These are phyloP conservation scores for Ctenopoma kingsleyae DNA, from an alignment of 2,797 vertebrate genomes.

Conservation along the genomic window DNA sequence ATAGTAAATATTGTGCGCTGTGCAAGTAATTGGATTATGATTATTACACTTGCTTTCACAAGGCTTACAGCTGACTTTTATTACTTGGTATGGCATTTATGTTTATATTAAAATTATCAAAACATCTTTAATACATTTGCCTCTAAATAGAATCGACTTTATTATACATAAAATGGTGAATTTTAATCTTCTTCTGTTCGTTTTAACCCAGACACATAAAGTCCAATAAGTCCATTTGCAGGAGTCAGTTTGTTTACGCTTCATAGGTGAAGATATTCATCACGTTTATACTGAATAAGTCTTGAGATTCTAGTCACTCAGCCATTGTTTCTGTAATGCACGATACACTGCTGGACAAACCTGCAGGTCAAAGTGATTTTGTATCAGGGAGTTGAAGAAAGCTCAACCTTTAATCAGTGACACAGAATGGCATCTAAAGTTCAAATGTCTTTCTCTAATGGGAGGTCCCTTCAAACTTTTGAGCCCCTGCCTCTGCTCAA, in stretches of 20 bases:
- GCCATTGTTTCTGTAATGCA: not conserved
- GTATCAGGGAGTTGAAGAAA: conserved; percentile 22
- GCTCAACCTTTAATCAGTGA: conserved; percentile 43
- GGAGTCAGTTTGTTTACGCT: conserved; percentile 8
- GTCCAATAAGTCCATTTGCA: conserved; percentile 26
- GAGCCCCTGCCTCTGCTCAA: conserved; percentile 26
- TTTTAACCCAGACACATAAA: conserved; percentile 16
- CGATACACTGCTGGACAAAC: not conserved
- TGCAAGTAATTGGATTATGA: conserved; percentile 36
- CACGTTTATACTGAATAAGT: not conserved
- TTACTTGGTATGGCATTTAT: not conserved
- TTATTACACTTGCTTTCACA: conserved; percentile 23
- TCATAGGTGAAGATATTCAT: not conserved
- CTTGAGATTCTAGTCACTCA: not conserved
- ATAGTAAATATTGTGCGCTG: conserved; percentile 13
- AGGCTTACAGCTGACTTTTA: conserved; percentile 7
- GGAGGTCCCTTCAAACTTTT: conserved; percentile 37
- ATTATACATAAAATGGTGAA: not conserved
- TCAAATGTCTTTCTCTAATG: conserved; percentile 42
- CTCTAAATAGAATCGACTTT: not conserved
- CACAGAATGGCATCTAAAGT: conserved; percentile 15
- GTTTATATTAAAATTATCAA: conserved; percentile 15
- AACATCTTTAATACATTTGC: not conserved
- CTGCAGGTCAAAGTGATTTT: conserved; percentile 17
- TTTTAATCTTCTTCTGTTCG: conserved; percentile 5